Base-by-base conservation (phyloP, 2,888 invertebrate genomes). In the Pocota personata region DNA sequence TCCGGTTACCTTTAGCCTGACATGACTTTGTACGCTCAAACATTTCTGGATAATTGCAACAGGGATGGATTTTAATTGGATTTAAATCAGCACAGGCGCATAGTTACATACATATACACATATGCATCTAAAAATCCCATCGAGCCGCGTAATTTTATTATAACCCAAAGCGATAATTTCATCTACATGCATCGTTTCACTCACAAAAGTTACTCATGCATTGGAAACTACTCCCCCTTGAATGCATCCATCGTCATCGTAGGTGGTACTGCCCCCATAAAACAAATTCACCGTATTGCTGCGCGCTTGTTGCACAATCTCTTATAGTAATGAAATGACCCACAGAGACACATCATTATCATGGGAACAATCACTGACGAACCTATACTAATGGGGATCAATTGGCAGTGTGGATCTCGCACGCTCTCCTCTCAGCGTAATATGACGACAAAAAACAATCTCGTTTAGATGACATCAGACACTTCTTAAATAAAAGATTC, bases 401-500 rank as follows among this genome's bases (percentile, higher is more conserved):
- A 78, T 78, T 78, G 69, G 27, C 46, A 52, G 58, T 69, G n/a
- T n/a, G n/a, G 69, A 78, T 71, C 78, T 71, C 52, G 67, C 52
- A 7, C 30, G 10, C 50, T 24, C 16, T 8, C 16, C 35, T 10
- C 52, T 2, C 14, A 30, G 14, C 43, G 48, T 50, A n/a, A n/a
- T n/a, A 46, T 60, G 58, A 69, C 60, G 69, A 52, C 58, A 35
- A 58, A 57, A 48, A 76, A 4, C 66, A 76, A 76, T 76, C 67
- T 76, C 67, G 67, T 60, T 69, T 62, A 60, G 69, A 71, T 62
- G 78, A 78, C 62, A 78, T 69, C 78, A 67, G 58, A 60, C 50
- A 60, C 46, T 40, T 55, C 66, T 64, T 27, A 52, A 62, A 19
- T 5, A 43, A 64, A 43, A 37, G 21, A 64, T 21, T 52, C 32